Base-by-base conservation (phyloP, 37 sponge, comb jelly and placozoan species). In the Axinella damicornis region DNA sequence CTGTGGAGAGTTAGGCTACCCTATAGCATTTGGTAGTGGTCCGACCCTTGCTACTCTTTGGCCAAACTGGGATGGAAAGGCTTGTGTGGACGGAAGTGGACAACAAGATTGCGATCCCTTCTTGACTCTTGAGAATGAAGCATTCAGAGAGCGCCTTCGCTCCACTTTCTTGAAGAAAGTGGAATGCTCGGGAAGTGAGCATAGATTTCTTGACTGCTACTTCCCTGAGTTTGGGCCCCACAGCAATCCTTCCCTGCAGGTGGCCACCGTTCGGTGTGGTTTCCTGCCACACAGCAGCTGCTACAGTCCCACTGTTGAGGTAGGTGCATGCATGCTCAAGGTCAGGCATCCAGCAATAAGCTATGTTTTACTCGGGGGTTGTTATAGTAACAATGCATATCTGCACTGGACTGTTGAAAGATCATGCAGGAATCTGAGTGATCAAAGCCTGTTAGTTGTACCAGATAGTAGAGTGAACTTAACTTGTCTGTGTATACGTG, bases 1-100 rank as follows among this genome's bases (percentile, higher is more conserved):
- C 18, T 94, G 95, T 41, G 85, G 82, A 24, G 74, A 91, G 74
- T 65, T 94, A 22, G 95, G 95, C 0, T 94, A 87, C 53, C 95
- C 95, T 28, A 21, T 71, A 16, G 79, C 88, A 19, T 34, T 78
- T 21, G 53, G 41, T 1, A 46, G 46, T 46, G 25, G 63, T 0
- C 93, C 85, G 1, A 57, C 67, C 4, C 25, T 81, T 17, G 36
- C 40, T 0, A 67, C 76, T 28, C 70, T 91, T 18, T 84, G 84
- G 76, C 18, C 67, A 13, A 84, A 84, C 57, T 84, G 65, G 66
- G 20, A 84, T 53, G 67, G 67, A 15, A 22, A 22, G 5, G 57
- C 34, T 13, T 41, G 41, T 24, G 52, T 13, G 2, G 20, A 0
- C 32, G 37, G 61, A 25, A 27, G 77, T 76, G 81, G 56, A 54